Base-by-base conservation (phyloP, 2,888 invertebrate genomes). In the Heliothis peltigera region DNA sequence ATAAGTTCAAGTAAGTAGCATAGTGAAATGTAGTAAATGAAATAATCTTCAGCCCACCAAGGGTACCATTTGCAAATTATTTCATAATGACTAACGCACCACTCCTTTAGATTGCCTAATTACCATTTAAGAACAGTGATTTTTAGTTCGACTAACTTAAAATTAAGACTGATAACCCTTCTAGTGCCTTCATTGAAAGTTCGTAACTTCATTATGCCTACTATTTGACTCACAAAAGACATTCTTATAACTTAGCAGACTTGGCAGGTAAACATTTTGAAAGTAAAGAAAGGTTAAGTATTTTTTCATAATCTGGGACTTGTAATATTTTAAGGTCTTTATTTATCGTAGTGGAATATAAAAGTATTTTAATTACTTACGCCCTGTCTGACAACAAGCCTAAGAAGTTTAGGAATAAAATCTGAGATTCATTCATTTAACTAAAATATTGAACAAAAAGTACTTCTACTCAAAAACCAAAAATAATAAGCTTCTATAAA, bases 201-300 rank as follows among this genome's bases (percentile, higher is more conserved):
- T 83, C 53, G 64, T 70, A 79, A 83, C 70, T 83, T 81, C 75
- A 84, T 80, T 84, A 80, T 74, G 73, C 69, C 62, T 74, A 65
- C 67, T 67, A 73, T 78, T 80, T 74, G 70, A 74, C 57, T 78
- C 58, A 63, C 55, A 67, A 64, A 69, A 48, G 63, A 57, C 44
- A 57, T 58, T 49, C 48, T 58, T 35, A 66, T 44, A 47, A 57
- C 51, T 25, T 43, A 47, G 32, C 54, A 62, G 39, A 51, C 59
- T 57, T 18, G 18, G 18, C 18, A 39, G 7, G 32, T 63, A 54
- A 61, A 72, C 21, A 59, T 63, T 59, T 72, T 22, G 10, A 66
- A 49, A 32, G 5, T n/a, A n/a, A 43, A 18, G 21, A 58, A 21
- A 39, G 32, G 1, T 32, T 32, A 19, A 17, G 10, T 17, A 22